phyloP scores from a whole-genome alignment of 2,888 invertebrate species.

The Axea sp. region DNA sequence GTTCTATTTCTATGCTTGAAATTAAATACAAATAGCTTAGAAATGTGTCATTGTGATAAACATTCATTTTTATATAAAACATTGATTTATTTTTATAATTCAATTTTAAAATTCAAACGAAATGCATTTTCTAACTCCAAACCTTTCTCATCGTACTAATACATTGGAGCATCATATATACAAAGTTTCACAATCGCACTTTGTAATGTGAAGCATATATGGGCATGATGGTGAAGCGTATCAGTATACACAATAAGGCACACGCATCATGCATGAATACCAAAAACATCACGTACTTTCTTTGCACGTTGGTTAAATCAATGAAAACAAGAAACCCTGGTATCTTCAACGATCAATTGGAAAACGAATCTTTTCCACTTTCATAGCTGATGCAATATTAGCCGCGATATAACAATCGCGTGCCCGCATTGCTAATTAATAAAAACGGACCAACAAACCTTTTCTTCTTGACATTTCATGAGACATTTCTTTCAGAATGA shows the following conservation, averaged over 20 bases:
- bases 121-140: not conserved
- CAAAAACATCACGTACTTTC: constrained; percentile 52
- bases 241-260: constrained; percentile 51
- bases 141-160: constrained; percentile 12
- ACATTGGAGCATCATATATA: constrained; percentile 30
- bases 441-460: constrained; percentile 2
- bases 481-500: no score
- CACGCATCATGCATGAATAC: constrained; percentile 44
- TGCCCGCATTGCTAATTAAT: constrained; percentile 22
- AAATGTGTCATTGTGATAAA: no score
- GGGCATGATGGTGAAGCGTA: constrained; percentile 11
- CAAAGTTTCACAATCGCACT: constrained; percentile 34
- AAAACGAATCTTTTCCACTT: constrained; percentile 43
- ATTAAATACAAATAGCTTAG: no score
- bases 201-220: constrained; percentile 23
- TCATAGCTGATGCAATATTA: constrained; percentile 23
- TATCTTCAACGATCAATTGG: constrained; percentile 50
- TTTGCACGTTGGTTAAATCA: constrained; percentile 65
- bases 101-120: no score
- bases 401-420: constrained; percentile 29
- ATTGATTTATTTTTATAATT: no score
- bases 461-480: no score
- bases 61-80: no score
- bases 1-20: no score
- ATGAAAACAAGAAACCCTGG: constrained; percentile 66